Evolutionary conservation across 2,113 vertebrate species (phyloP), one percentile per base, ranked within the genome.

Genomic region (Brachypodius melanocephalos): DNA sequence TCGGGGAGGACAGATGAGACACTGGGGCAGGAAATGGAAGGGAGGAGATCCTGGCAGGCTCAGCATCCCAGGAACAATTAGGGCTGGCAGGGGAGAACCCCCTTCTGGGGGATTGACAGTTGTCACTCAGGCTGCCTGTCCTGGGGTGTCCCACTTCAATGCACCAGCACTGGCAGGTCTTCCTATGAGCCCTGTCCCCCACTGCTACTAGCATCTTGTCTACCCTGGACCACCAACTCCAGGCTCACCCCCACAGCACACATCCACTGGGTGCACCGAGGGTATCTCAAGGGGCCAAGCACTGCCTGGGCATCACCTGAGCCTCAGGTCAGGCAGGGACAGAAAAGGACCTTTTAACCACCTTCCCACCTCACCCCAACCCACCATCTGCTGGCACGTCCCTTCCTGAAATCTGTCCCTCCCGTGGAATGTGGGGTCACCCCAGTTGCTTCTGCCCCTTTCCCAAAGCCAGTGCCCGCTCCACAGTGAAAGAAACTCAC

Each of bases 291-390:
- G 36, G 29, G 29, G 29, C 43, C 34, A 8, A 40, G 54, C 3
- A 0, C 58, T 81, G 34, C 42, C 57, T 0, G 0, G 51, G 7
- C 42, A 48, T 28, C 4, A 2, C 38, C 38, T 13, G 43, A 67
- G 34, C 73, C 8, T n/a, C 29, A 20, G 19, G 46, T 54, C 28
- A 57, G 43, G 42, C 8, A 6, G 28, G 55, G 46, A 46, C 51
- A 9, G 46, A 66, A 61, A 81, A 88, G 31, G 4, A 32, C 34
- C 13, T 3, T 3, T 48, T 21, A 8, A 19, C 28, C 59, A 36
- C 67, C 57, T 13, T 2, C 5, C 16, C 18, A 22, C 31, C 16
- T 59, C 51, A 40, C 17, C 62, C 31, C 65, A 66, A 12, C 20
- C 12, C 69, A 57, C 42, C 45, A 1, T 14, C 51, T 48, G 40